A percentile compares a stretch with the other conserved stretches of the same genome.
These are phyloP conservation scores for Crotalus horridus DNA, from an alignment of 2,113 vertebrate genomes.

Conservation along the genomic window DNA sequence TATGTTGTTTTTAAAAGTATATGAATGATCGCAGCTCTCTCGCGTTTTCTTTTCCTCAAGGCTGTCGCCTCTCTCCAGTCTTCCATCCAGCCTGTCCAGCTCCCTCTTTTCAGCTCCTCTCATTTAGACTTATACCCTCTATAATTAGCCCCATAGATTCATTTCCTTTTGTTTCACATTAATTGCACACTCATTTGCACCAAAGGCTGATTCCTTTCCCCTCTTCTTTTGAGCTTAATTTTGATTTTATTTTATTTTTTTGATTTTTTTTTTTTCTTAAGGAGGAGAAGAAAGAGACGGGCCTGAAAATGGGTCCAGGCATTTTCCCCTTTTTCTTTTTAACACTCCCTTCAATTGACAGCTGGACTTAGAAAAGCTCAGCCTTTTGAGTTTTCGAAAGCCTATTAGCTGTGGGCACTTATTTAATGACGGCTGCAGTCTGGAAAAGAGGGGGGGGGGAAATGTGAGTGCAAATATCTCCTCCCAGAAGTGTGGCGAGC, in stretches of 20 bases:
- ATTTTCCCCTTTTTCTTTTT: constrained; percentile 50
- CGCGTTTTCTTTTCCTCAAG: not conserved
- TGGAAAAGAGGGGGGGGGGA: constrained; percentile 56
- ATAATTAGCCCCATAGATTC: constrained; percentile 54
- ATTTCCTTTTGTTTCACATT: constrained; percentile 68
- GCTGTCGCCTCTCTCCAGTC: not conserved
- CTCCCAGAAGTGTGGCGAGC: constrained; percentile 90
- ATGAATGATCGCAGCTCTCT: not conserved
- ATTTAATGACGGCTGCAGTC: constrained; percentile 84
- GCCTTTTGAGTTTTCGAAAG: constrained; percentile 75
- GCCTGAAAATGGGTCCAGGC: not conserved
- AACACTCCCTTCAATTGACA: constrained; percentile 85
- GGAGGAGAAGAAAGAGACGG: not conserved
- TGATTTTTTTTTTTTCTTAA: constrained; percentile 28
- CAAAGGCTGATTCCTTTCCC: constrained; percentile 47
- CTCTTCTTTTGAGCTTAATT: constrained; percentile 35
- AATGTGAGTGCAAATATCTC: constrained; percentile 66
- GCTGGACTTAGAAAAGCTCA: constrained; percentile 76
- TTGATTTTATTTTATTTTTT: constrained; percentile 35
- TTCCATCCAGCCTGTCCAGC: not conserved
- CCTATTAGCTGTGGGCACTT: constrained; percentile 89
- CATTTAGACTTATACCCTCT: constrained; percentile 15
- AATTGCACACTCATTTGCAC: constrained; percentile 67
- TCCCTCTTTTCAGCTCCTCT: not conserved
- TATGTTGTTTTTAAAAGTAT: constrained; percentile 20